Evolutionary conservation across 2,113 vertebrate genomes (phyloP).

Genomic region (Athene cunicularia): DNA sequence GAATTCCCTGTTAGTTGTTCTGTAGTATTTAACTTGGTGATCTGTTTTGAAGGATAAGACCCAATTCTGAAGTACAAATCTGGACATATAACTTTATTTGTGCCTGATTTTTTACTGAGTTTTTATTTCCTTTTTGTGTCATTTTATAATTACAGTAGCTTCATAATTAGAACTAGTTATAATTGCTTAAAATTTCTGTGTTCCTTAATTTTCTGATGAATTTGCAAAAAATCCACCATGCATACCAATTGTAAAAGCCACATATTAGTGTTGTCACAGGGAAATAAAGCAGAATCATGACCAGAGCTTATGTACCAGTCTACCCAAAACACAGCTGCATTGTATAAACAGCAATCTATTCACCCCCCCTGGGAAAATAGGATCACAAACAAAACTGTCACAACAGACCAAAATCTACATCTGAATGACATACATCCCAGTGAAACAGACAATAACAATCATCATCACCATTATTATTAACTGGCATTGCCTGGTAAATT

Average conservation of each 20-base stretch:
- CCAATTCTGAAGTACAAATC: background rate
- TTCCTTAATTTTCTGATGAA: background rate
- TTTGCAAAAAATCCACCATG: background rate
- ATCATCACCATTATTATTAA: background rate
- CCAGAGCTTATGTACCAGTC: background rate
- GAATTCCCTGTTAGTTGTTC: background rate
- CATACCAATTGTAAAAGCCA: background rate
- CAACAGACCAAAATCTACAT: slow-evolving; percentile 30
- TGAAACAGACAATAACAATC: slow-evolving; percentile 28
- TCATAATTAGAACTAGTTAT: background rate
- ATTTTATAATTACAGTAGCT: background rate
- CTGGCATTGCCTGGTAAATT: background rate
- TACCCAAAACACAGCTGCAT: slow-evolving; percentile 56
- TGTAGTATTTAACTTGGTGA: background rate
- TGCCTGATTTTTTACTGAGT: background rate
- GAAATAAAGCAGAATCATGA: slow-evolving; percentile 12
- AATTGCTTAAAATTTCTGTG: background rate
- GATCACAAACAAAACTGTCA: slow-evolving; percentile 18
- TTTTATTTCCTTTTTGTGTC: background rate
- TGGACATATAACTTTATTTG: background rate
- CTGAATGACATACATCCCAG: background rate
- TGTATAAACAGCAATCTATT: slow-evolving; percentile 37
- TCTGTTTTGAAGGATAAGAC: background rate
- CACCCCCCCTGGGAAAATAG: background rate
- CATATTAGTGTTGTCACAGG: background rate